phyloP scores from a whole-genome alignment of 2,888 invertebrate genomes.

The Drosophila recens region DNA sequence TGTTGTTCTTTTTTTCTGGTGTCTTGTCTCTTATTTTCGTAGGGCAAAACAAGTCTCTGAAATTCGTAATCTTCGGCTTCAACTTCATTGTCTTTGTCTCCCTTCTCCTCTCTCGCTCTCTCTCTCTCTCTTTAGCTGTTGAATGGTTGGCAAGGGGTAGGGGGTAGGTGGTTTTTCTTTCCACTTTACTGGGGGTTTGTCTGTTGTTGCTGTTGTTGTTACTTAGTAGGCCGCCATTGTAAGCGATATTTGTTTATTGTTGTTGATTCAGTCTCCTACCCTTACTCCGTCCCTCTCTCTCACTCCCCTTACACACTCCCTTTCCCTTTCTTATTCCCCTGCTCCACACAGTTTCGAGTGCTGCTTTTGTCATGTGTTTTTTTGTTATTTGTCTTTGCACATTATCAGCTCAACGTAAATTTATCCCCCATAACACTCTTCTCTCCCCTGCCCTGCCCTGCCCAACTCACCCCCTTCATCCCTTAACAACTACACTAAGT shows the following conservation, averaged over 20 bases:
- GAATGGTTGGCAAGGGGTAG: background rate
- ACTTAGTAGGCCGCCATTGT: conserved; percentile 63
- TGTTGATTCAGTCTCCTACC: conserved; percentile 62
- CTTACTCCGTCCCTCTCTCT: background rate
- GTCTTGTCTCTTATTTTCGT: conserved; percentile 37
- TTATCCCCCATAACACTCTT: too few species aligned
- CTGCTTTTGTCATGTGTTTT: conserved; percentile 40
- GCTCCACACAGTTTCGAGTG: background rate
- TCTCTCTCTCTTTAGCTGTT: conserved; percentile 23
- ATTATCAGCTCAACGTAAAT: conserved; percentile 61
- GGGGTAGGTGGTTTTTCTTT: conserved; percentile 15
- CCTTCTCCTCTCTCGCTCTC: background rate
- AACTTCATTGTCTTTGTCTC: conserved; percentile 26
- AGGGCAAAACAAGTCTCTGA: conserved; percentile 28
- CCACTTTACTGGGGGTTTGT: conserved; percentile 6
- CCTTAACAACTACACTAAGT: conserved; percentile 12
- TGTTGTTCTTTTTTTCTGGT: conserved; percentile 14
- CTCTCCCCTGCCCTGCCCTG: background rate
- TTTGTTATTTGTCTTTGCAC: conserved; percentile 60
- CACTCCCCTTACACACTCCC: background rate
- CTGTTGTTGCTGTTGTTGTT: conserved; percentile 49
- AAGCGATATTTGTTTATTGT: conserved; percentile 66
- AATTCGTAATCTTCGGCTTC: conserved; percentile 64
- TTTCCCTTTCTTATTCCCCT: conserved; percentile 1
- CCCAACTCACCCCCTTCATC: background rate